These are phyloP conservation scores for Paralichthys olivaceus DNA, from an alignment of 2,113 vertebrate species.

Conservation along the genomic window DNA sequence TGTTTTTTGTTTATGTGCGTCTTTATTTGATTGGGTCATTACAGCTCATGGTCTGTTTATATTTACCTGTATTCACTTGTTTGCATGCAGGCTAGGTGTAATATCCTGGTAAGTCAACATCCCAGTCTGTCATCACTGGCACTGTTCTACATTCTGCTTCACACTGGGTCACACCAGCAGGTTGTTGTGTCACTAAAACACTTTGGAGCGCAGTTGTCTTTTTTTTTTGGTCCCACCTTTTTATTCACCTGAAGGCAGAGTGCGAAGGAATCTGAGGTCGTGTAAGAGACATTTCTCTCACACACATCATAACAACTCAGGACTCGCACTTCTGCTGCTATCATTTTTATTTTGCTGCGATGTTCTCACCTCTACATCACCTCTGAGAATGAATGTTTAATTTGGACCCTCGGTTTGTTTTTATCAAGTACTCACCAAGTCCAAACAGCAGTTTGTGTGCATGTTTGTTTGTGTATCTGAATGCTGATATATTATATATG, in stretches of 20 bases:
- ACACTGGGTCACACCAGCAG: constrained; percentile 25
- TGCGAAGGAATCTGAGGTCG: constrained; percentile 34
- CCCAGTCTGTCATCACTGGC: constrained; percentile 15
- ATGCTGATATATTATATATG: no score
- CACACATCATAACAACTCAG: constrained; percentile 19
- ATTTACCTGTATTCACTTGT: constrained; percentile 32
- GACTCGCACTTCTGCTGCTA: neutral
- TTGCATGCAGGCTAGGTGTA: constrained; percentile 32
- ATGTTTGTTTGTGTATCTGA: no score
- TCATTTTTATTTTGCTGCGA: neutral
- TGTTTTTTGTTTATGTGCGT: constrained; percentile 20
- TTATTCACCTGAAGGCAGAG: neutral
- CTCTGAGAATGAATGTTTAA: constrained; percentile 48
- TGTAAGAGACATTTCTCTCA: constrained; percentile 42
- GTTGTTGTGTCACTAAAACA: constrained; percentile 30
- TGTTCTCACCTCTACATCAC: constrained; percentile 9
- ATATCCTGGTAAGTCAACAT: constrained; percentile 35
- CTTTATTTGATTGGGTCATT: constrained; percentile 28
- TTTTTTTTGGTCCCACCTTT: constrained; percentile 3
- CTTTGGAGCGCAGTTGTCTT: neutral
- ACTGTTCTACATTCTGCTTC: constrained; percentile 16
- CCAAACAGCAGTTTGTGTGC: no score
- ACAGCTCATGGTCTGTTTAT: constrained; percentile 3
- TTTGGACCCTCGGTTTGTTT: constrained; percentile 8
- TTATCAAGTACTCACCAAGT: no score